Evolutionary conservation across 2,797 vertebrate species (phyloP), one percentile per base, ranked within the genome.

Genomic region (Cichlasoma orientale): DNA sequence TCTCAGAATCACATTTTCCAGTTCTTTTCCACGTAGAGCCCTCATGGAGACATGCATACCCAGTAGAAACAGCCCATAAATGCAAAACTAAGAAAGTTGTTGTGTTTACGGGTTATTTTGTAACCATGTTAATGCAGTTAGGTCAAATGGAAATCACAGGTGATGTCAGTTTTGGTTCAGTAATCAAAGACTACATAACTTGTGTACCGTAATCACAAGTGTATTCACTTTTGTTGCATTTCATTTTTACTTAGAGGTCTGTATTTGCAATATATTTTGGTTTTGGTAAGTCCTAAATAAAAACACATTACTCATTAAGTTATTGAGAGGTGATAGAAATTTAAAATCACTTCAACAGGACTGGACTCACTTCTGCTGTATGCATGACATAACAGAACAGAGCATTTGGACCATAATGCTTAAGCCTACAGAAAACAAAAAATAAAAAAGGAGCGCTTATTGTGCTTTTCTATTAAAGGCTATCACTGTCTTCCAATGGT

Each of bases 371-470:
- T 6, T 68, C 41, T 50, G 10, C 27, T 47, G 14, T 47, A 0
- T 66, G 23, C 19, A 50, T 68, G 44, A 68, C 18, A 50, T 50
- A n/a, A 21, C 14, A 54, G 55, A 1, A 3, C 19, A 63, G 72
- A 75, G 69, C 3, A 11, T 68, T 21, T 74, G 25, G 69, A 68
- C 13, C 8, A 53, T 68, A 33, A 79, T 19, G 44, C 7, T 23
- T 44, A 77, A 69, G 59, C 61, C 19, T 55, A 19, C 23, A 78
- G 55, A 55, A 29, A 33, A 33, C 7, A 55, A 38, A 10, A 44
- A 63, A 63, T 5, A 82, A 89, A 87, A 56, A 77, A 55, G 47
- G 31, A 7, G 3, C 11, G 38, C 72, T 38, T n/a, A 72, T 63
- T 38, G 63, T 72, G 70, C 59, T 83, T 53, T 53, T 59, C 41